A percentile compares a stretch with the other conserved stretches of the same genome.
Evolutionary conservation across 2,888 invertebrate species (phyloP).

Genomic region (Drosophila acutilabella): DNA sequence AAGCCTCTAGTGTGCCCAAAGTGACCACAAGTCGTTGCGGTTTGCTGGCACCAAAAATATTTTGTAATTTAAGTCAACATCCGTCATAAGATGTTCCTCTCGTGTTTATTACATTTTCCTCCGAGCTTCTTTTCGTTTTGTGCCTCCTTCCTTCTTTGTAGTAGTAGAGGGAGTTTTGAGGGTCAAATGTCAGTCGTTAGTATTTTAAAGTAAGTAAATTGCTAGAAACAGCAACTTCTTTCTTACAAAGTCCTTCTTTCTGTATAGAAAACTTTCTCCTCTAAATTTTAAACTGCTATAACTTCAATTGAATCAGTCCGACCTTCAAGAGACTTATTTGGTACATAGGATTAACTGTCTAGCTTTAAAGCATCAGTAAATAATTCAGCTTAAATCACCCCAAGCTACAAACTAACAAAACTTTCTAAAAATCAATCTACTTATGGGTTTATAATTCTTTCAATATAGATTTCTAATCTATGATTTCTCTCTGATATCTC

Average conservation of each 20-base stretch:
- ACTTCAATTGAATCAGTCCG: background rate
- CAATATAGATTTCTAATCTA: too few species aligned
- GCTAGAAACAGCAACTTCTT: background rate
- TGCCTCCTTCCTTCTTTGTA: background rate
- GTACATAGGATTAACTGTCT: too few species aligned
- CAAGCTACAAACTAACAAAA: too few species aligned
- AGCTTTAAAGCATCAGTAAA: too few species aligned
- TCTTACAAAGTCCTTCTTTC: too few species aligned
- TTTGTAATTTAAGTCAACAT: constrained; percentile 71
- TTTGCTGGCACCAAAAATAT: constrained; percentile 38
- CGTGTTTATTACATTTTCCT: background rate
- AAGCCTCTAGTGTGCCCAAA: constrained; percentile 5
- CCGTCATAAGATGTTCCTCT: constrained; percentile 61
- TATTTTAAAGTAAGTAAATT: background rate
- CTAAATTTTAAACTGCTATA: background rate
- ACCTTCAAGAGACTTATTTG: too few species aligned
- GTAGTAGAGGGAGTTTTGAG: constrained; percentile 1
- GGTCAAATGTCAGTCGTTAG: background rate
- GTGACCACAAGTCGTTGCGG: constrained; percentile 47
- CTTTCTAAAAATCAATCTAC: too few species aligned
- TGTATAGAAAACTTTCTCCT: background rate
- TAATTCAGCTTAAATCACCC: too few species aligned
- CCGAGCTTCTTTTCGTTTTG: rapidly evolving
- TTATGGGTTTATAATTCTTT: too few species aligned
- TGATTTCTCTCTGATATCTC: too few species aligned